phyloP scores from a whole-genome alignment of 2,797 vertebrate species.

The Artibeus lituratus region DNA sequence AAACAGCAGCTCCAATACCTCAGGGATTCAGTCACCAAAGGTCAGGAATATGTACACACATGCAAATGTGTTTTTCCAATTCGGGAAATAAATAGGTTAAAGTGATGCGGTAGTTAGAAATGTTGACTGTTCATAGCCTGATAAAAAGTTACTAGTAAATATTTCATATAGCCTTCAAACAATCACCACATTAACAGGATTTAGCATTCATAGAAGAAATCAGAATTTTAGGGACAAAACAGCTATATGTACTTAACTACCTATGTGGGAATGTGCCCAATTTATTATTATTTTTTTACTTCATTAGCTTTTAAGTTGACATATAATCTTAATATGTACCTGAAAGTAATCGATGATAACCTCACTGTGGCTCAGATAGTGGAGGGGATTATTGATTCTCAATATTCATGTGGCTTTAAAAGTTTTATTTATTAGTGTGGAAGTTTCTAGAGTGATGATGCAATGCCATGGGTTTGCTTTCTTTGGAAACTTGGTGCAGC shows the following conservation, averaged over 20 bases:
- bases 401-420: conserved; percentile 2
- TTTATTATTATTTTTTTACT: conserved; percentile 4
- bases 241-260: not conserved
- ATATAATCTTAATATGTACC: conserved; percentile 1
- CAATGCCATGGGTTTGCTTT: not conserved
- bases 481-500: not conserved
- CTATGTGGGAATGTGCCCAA: not conserved
- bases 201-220: not conserved
- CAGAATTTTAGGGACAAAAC: conserved; percentile 1
- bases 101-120: not conserved
- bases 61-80: conserved; percentile 53
- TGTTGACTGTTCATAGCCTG: not conserved
- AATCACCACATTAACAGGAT: not conserved
- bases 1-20: not conserved
- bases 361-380: not conserved
- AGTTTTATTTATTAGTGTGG: conserved; percentile 9
- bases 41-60: conserved; percentile 49
- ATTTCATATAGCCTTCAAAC: conserved; percentile 41
- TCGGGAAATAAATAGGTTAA: conserved; percentile 50
- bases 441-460: not conserved
- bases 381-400: conserved; percentile 8
- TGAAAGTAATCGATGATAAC: conserved; percentile 31
- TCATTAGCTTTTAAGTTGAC: conserved; percentile 35
- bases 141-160: conserved; percentile 24
- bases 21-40: conserved; percentile 23